Evolutionary conservation across 1,140 invertebrate species (phyloP), one percentile per base, ranked within the genome.

Genomic region (Phthorimaea operculella): DNA sequence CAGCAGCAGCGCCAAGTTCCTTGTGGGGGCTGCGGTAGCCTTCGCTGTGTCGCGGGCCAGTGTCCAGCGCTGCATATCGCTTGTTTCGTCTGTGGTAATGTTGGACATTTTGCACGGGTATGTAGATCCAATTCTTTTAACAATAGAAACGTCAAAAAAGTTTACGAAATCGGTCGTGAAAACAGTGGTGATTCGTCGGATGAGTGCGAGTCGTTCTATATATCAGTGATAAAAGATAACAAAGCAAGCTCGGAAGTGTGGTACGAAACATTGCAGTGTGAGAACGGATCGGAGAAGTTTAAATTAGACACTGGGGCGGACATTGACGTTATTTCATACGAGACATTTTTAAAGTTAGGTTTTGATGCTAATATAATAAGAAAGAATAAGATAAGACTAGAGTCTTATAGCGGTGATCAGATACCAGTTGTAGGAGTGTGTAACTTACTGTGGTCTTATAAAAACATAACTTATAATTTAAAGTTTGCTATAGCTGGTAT

Each of bases 391-490:
- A 34, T 18, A 7, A 67, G 66, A 48, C 5, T 55, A 33, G 44
- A 55, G 28, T 45, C 53, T 3, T 48, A 48, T 18, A 48, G n/a
- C 10, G 39, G 39, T n/a, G 39, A 18, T 33, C 18, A n/a, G 14
- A 55, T 55, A 2, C 53, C 53, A 18, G 14, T 21, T 4, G 47
- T 17, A n/a, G 18, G 17, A 14, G 28, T 47, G 8, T 18, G 71
- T 58, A 63, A 81, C 11, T 53, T 87, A 14, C 33, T 60, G 44
- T 57, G 60, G 47, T 72, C 76, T 2, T 48, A 50, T 51, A 56
- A 56, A 42, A 56, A 56, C 33, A 42, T 21, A 28, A 14, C 10
- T 0, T 56, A 51, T 42, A 12, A 18, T 28, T 33, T 56, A 11
- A 7, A 17, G 1, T 51, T 56, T 50, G 48, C 48, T n/a, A 44